Conservation (phyloP, 1,140 invertebrate species). For the Rhizoglyphus robini region DNA sequence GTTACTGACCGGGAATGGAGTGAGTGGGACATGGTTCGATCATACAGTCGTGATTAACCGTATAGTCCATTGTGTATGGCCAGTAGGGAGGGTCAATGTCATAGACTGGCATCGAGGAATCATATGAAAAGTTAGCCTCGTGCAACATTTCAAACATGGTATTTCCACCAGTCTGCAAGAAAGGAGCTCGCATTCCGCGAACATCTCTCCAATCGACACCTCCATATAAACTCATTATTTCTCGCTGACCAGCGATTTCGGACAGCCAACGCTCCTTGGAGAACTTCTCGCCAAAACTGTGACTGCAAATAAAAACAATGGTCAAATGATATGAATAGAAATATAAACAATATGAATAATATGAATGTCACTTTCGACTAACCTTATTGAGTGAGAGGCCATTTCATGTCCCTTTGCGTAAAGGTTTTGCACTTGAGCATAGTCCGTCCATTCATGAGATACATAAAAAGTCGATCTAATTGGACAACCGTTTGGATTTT, state of each 20-base stretch:
- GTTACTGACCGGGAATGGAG: conserved; percentile 47
- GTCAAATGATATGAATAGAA: not conserved
- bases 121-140: conserved; percentile 33
- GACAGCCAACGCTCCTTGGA: conserved; percentile 31
- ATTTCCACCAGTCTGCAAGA: conserved; percentile 35
- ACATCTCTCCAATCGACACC: conserved; percentile 30
- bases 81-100: conserved; percentile 57
- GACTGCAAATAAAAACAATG: conserved; percentile 23
- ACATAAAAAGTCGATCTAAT: conserved; percentile 91
- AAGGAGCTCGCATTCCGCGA: conserved; percentile 33
- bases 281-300: conserved; percentile 32
- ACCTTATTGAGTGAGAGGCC: conserved; percentile 90
- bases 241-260: conserved; percentile 29
- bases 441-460: conserved; percentile 94
- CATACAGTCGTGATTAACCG: conserved; percentile 43
- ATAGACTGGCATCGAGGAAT: conserved; percentile 44
- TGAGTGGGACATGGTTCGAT: conserved; percentile 72
- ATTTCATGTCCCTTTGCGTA: conserved; percentile 89
- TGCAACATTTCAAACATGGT: conserved; percentile 31
- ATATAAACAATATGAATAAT: not conserved
- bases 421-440: conserved; percentile 88
- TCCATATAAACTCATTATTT: conserved; percentile 30
- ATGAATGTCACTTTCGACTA: conserved; percentile 42
- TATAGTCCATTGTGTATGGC: conserved; percentile 72
- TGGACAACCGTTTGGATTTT: conserved; percentile 77